phyloP scores from a whole-genome alignment of 1,140 invertebrate genomes.

The Drosophila saltans region DNA sequence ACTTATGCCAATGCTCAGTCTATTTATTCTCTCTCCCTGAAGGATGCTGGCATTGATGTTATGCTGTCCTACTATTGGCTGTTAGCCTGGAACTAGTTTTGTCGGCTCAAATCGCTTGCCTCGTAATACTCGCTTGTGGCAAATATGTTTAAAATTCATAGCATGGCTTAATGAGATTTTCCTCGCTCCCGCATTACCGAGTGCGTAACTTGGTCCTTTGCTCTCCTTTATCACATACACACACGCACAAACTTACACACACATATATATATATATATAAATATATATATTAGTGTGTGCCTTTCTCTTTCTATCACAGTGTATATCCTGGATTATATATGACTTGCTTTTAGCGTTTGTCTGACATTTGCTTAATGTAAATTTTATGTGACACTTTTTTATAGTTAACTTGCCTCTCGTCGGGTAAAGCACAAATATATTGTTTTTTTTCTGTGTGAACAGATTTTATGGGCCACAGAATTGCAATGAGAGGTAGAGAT shows the following conservation, averaged over 20 bases:
- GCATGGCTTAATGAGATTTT: slow-evolving; percentile 78
- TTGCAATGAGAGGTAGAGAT: slow-evolving; percentile 4
- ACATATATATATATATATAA: slow-evolving; percentile 2
- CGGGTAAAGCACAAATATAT: slow-evolving; percentile 2
- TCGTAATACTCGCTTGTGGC: slow-evolving; percentile 47
- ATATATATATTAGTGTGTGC: background rate
- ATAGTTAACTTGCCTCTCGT: slow-evolving; percentile 44
- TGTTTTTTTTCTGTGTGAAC: slow-evolving; percentile 17
- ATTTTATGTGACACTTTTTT: slow-evolving; percentile 75
- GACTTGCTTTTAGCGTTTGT: slow-evolving; percentile 65
- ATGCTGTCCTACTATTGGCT: slow-evolving; percentile 63
- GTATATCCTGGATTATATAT: slow-evolving; percentile 72
- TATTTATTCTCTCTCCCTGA: slow-evolving; percentile 14
- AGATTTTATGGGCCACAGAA: slow-evolving; percentile 34
- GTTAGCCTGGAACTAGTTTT: slow-evolving; percentile 44
- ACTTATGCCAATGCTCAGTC: slow-evolving; percentile 31
- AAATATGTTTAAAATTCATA: slow-evolving; percentile 80
- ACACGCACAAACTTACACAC: background rate
- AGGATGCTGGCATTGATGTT: slow-evolving; percentile 20
- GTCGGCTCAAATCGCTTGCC: slow-evolving; percentile 43
- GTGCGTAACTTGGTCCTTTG: slow-evolving; percentile 38
- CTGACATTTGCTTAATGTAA: slow-evolving; percentile 65
- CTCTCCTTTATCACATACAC: no score
- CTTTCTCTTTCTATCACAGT: slow-evolving; percentile 18
- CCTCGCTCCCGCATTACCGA: slow-evolving; percentile 50